Evolutionary conservation across 2,888 invertebrate genomes (phyloP).

Genomic region (Sthenelais limicola): DNA sequence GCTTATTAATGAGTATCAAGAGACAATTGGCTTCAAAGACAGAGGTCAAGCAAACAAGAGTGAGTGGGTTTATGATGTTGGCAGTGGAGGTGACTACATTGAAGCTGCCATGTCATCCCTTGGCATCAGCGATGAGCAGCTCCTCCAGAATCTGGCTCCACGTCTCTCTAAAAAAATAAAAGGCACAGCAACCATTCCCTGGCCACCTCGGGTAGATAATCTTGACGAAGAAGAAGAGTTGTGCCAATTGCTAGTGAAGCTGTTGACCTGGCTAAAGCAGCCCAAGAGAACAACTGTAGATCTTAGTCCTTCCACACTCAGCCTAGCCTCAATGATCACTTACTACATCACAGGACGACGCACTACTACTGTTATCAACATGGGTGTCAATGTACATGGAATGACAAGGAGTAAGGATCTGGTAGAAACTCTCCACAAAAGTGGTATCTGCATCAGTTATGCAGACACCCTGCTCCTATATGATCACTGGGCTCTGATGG

Average conservation of each 20-base stretch:
- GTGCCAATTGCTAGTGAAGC: no score
- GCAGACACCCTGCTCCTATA: slow-evolving; percentile 1
- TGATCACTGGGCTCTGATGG: no score
- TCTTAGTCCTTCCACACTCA: no score
- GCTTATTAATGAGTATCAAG: slow-evolving; percentile 9
- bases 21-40: slow-evolving; percentile 17
- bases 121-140: slow-evolving; percentile 26
- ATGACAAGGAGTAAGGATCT: no score
- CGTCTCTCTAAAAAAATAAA: slow-evolving; percentile 5
- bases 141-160: neutral
- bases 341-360: no score
- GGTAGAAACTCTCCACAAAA: slow-evolving; percentile 5
- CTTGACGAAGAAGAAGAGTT: no score
- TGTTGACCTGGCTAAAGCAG: no score
- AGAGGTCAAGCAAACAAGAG: slow-evolving; percentile 1
- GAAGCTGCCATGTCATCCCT: slow-evolving; percentile 17
- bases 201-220: neutral
- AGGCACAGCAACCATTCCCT: neutral
- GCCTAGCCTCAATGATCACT: no score
- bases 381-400: no score
- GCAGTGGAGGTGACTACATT: slow-evolving; percentile 7
- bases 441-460: slow-evolving; percentile 5
- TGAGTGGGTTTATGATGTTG: slow-evolving; percentile 17
- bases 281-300: no score
- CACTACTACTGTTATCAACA: no score